phyloP scores from a whole-genome alignment of 2,797 vertebrate species.

The Rhinella marina region DNA sequence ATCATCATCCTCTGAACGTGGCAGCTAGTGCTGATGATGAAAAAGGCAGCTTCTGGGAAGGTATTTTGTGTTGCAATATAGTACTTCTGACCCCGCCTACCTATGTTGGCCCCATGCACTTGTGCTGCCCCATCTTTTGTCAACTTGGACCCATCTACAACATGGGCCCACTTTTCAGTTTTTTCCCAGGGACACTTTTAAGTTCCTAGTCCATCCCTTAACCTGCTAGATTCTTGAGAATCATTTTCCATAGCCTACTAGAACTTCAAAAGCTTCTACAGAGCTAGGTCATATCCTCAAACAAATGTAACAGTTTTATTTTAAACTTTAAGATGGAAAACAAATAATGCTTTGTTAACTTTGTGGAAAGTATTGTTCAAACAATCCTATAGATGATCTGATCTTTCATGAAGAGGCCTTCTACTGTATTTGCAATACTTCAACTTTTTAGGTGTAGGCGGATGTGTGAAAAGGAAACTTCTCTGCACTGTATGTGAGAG shows the following conservation, averaged over 20 bases:
- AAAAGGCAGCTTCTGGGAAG: too few relatives aligned
- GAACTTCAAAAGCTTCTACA: not conserved
- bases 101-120: too few relatives aligned
- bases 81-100: too few relatives aligned
- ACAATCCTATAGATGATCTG: not conserved
- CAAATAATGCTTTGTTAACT: not conserved
- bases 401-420: not conserved
- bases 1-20: too few relatives aligned
- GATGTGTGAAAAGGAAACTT: not conserved
- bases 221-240: not conserved
- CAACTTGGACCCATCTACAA: too few relatives aligned
- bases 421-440: not conserved
- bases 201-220: too few relatives aligned
- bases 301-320: not conserved
- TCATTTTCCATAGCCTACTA: not conserved
- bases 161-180: too few relatives aligned
- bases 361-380: not conserved
- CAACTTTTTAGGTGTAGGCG: not conserved
- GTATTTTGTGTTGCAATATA: too few relatives aligned
- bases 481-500: not conserved
- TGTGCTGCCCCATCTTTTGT: too few relatives aligned
- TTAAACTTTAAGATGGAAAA: not conserved
- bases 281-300: not conserved
- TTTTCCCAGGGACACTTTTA: too few relatives aligned
- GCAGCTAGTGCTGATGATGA: too few relatives aligned